Percentiles rank a stretch among this genome's conserved stretches.
These are phyloP conservation scores for Picus viridis DNA, from an alignment of 2,797 vertebrate species.

Conservation along the genomic window DNA sequence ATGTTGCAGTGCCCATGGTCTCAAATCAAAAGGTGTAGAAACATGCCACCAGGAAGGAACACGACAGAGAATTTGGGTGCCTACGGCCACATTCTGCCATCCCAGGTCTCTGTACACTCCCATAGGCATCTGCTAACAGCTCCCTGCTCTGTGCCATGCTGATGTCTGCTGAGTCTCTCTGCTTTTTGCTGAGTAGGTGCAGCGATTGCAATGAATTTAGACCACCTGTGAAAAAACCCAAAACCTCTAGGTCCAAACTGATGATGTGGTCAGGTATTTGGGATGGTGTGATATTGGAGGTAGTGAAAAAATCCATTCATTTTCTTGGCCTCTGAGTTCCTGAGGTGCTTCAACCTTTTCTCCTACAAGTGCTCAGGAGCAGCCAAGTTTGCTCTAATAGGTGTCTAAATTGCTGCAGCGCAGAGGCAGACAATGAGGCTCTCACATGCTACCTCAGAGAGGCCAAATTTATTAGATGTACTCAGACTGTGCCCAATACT, in stretches of 20 bases:
- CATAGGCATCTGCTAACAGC: not conserved
- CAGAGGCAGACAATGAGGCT: conserved; percentile 34
- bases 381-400: conserved; percentile 1
- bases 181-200: not conserved
- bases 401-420: conserved; percentile 20
- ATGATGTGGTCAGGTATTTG: not conserved
- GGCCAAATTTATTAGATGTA: conserved; percentile 38
- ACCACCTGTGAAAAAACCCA: not conserved
- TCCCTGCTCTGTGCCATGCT: not conserved
- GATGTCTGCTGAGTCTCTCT: not conserved
- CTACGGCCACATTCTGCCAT: not conserved
- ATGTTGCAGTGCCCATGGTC: accelerated
- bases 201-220: not conserved
- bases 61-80: not conserved
- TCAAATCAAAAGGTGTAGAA: not conserved
- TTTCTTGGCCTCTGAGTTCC: not conserved
- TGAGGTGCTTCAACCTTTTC: not conserved
- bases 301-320: not conserved
- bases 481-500: conserved; percentile 15
- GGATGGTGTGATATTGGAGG: not conserved
- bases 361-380: not conserved
- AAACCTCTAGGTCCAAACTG: not conserved
- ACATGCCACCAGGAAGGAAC: not conserved
- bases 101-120: not conserved
- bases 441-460: conserved; percentile 22